Evolutionary conservation across 2,888 invertebrate species (phyloP), one percentile per base, ranked within the genome.

Genomic region (Chrysolina haemoptera): DNA sequence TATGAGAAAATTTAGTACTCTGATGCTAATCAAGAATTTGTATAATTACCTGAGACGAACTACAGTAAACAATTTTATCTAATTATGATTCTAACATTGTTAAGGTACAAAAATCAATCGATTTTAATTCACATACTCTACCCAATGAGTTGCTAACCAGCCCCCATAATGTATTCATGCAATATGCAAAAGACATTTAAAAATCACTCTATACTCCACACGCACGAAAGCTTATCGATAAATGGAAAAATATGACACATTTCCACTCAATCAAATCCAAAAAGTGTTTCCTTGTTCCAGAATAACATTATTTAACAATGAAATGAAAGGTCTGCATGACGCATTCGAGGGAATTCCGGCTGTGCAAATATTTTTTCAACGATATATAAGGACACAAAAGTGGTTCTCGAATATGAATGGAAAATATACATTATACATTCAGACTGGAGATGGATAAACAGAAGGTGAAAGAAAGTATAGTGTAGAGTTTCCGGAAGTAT

Each of bases 241-340:
- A 59, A 59, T 59, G 35, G 62, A 43, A 64, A 69, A 69, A 69
- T 48, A 59, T 59, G 22, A 59, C 59, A 27, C 35, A 59, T 71
- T 46, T 67, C 62, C 70, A 62, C 71, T 67, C 71, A 62, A 67
- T 71, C 67, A 67, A 22, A 65, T 62, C 16, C 20, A 62, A 62
- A 71, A 67, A 71, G 71, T 67, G 48, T 71, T 71, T 71, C 62
- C 66, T 67, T 71, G 67, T 71, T 71, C 62, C 46, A 18, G 70
- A 46, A 18, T 43, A 48, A 69, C 62, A 62, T 40, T 48, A 48
- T 46, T 62, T 16, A 50, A 40, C 20, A 48, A 35, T 10, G 69
- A 46, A 48, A 59, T 59, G 35, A 59, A 59, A 59, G 59, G 59
- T 16, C 55, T 59, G 59, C 35, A 22, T 59, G 59, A 59, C 35